phyloP scores from a whole-genome alignment of 2,888 invertebrate genomes.

The Orthosia gracilis region DNA sequence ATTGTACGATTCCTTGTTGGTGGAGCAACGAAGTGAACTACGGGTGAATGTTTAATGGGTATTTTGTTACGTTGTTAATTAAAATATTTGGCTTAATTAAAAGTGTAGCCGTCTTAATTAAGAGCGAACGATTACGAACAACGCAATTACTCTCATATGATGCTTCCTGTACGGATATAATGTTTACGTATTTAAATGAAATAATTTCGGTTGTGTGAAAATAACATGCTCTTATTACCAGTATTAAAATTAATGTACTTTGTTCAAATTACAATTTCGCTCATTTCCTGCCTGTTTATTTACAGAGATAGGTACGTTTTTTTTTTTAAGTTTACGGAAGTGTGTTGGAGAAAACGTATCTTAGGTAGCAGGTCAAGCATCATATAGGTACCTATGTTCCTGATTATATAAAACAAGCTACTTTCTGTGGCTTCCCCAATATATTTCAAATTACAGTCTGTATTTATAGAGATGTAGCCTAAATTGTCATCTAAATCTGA shows the following conservation, averaged over 20 bases:
- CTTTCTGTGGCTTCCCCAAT: no score
- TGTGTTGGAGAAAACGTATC: background rate
- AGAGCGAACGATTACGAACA: conserved; percentile 47
- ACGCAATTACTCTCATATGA: conserved; percentile 57
- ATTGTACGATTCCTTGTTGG: conserved; percentile 80
- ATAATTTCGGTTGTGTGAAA: conserved; percentile 40
- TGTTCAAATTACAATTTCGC: conserved; percentile 13
- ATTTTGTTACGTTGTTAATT: conserved; percentile 84
- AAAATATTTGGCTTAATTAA: conserved; percentile 86
- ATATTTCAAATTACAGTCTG: no score
- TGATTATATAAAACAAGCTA: no score
- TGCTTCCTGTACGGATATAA: conserved; percentile 40
- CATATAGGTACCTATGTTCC: no score
- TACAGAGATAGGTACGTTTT: background rate
- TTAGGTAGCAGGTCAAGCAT: no score
- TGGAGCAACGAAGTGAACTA: conserved; percentile 73
- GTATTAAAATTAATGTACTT: conserved; percentile 26
- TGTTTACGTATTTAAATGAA: conserved; percentile 39
- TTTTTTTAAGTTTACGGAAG: background rate
- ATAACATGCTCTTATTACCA: conserved; percentile 41
- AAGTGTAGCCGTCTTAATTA: conserved; percentile 77
- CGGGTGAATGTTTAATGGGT: conserved; percentile 78
- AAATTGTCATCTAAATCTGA: no score
- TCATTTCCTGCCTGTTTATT: conserved; percentile 12
- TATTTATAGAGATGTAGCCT: no score